Conservation (phyloP, 1,140 invertebrate genomes). For the Pseudomyrmex flavicornis region DNA sequence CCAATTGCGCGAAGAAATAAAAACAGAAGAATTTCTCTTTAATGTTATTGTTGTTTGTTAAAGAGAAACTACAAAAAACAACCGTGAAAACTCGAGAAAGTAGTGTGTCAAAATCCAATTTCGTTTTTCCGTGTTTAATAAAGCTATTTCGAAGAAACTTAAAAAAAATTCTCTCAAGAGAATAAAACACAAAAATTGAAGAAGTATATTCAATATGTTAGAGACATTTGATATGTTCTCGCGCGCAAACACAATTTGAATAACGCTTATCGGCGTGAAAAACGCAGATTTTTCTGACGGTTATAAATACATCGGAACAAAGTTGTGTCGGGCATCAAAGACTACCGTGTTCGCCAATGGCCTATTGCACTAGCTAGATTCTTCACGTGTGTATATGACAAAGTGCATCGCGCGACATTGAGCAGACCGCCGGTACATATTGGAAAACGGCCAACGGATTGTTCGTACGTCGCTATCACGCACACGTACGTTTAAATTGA, state of each 20-base stretch:
- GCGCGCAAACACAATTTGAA: too few relatives aligned
- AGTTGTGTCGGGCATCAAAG: not conserved
- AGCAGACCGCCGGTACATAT: not conserved
- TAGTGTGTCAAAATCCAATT: too few relatives aligned
- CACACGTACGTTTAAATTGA: not conserved
- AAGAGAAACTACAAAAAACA: not conserved
- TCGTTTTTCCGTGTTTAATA: too few relatives aligned
- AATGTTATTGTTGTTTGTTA: not conserved
- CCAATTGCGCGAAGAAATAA: not conserved
- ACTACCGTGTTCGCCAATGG: slow-evolving; percentile 10
- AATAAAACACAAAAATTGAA: too few relatives aligned
- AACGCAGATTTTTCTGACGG: too few relatives aligned
- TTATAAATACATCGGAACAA: too few relatives aligned
- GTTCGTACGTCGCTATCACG: not conserved
- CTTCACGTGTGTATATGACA: not conserved
- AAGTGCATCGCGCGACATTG: slow-evolving; percentile 25
- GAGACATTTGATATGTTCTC: too few relatives aligned
- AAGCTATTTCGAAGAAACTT: too few relatives aligned
- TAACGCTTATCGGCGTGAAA: too few relatives aligned
- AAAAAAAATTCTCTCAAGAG: too few relatives aligned
- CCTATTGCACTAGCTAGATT: slow-evolving; percentile 19
- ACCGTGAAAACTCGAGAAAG: too few relatives aligned
- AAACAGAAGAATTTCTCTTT: not conserved
- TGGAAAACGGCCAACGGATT: slow-evolving; percentile 20
- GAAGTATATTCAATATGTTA: too few relatives aligned